These are phyloP conservation scores for Ptilodon capucinus DNA, from an alignment of 2,888 invertebrate species.

Conservation along the genomic window DNA sequence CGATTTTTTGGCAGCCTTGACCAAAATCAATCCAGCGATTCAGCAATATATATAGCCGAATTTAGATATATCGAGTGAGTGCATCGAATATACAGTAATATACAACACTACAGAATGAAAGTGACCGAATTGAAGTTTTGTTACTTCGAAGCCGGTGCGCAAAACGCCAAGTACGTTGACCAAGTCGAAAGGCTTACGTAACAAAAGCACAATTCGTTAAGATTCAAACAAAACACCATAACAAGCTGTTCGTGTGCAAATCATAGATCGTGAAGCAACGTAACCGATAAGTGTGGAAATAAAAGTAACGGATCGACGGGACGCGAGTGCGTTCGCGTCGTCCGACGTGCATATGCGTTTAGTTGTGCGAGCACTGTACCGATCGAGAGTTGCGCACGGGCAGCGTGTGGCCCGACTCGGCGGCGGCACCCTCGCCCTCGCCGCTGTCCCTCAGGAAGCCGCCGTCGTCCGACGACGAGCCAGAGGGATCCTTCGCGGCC, in stretches of 20 bases:
- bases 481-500: conserved; percentile 75
- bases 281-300: conserved; percentile 51
- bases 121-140: conserved; percentile 53
- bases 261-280: conserved; percentile 72
- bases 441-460: conserved; percentile 73
- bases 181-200: conserved; percentile 41
- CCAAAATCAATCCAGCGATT: conserved; percentile 5
- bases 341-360: conserved; percentile 49
- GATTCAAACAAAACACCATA: conserved; percentile 55
- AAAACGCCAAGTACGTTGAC: conserved; percentile 38
- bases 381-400: conserved; percentile 80
- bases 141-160: conserved; percentile 35
- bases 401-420: conserved; percentile 76
- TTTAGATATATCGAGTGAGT: conserved; percentile 17
- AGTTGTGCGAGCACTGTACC: conserved; percentile 62
- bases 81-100: conserved; percentile 44
- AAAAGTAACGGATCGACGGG: conserved; percentile 33
- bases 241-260: conserved; percentile 75
- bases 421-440: conserved; percentile 58
- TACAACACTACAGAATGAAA: conserved; percentile 46
- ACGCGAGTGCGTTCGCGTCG: conserved; percentile 29
- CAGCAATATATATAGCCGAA: not conserved
- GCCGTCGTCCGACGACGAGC: conserved; percentile 80
- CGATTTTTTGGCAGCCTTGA: conserved; percentile 3
- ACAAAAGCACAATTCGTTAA: conserved; percentile 56